Evolutionary conservation across 2,797 vertebrate species (phyloP), one percentile per base, ranked within the genome.

Genomic region (Cryptoprocta ferox): DNA sequence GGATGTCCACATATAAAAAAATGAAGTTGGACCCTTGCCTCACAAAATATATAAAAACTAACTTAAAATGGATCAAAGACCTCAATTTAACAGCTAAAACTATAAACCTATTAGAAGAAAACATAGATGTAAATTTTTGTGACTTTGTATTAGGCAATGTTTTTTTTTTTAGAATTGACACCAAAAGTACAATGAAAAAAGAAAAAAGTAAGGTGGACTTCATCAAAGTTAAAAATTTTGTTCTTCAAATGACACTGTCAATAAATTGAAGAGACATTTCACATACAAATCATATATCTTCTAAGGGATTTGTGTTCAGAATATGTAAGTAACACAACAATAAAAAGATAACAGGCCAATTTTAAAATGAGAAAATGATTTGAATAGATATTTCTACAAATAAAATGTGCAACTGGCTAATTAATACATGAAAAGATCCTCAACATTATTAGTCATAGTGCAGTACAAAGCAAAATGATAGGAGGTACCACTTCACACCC

Each of bases 81-180:
- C 37, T 93, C 48, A 87, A 61, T 82, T 83, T 79, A 79, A 86
- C 48, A 88, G n/a, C 15, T 68, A 21, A 70, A 91, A 89, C 32
- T 85, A 11, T 70, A 65, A 42, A 84, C 75, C 37, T 76, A 16
- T 68, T 91, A 85, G n/a, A 65, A 65, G 35, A 91, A 93, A 96
- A 70, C 48, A 18, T 53, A 88, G 37, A 0, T 68, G 6, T 88
- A 61, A 87, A 83, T 94, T 39, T 75, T 91, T 53, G 28, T 70
- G 61, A 70, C 65, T 37, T 61, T 68, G 32, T 93, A 15, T 71
- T 96, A 76, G 28, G 56, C n/a, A 92, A 16, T 50, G 32, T 56
- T 19, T 56, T 56, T 48, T 48, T 88, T 93, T 91, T 93, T 19
- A 80, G 50, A 95, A 89, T 95, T 96, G 59, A 84, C 7, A 83